Evolutionary conservation across 2,113 vertebrate genomes (phyloP).

Genomic region (Budorcas taxicolor): DNA sequence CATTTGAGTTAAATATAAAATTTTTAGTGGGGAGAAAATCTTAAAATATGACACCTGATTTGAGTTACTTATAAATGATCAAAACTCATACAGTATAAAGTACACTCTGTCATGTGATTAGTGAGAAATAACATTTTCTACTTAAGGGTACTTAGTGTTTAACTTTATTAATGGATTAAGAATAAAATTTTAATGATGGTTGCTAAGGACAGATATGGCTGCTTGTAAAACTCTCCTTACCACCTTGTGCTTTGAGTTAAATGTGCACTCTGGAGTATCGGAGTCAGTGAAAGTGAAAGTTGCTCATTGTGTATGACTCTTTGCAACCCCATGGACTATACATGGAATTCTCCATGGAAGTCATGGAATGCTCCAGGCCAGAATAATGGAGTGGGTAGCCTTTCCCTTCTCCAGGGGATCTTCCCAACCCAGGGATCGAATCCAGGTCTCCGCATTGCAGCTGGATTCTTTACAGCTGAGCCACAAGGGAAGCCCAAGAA

Average conservation of each 20-base stretch:
- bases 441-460: fast-evolving
- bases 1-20: neutral
- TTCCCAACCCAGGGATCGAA: neutral
- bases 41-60: neutral
- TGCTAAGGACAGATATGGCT: neutral
- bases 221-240: neutral
- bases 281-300: neutral
- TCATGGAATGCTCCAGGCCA: neutral
- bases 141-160: neutral
- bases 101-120: neutral
- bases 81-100: neutral
- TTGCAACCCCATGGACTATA: neutral
- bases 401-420: neutral
- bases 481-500: neutral
- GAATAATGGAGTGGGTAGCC: neutral
- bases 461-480: neutral
- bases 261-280: neutral
- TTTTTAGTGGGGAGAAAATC: neutral
- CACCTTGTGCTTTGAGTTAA: neutral
- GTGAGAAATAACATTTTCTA: neutral
- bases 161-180: neutral
- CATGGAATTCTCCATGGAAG: neutral
- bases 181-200: neutral
- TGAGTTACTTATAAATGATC: neutral
- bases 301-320: neutral